Conservation (phyloP, 2,113 vertebrate genomes). For the Myotis davidii region DNA sequence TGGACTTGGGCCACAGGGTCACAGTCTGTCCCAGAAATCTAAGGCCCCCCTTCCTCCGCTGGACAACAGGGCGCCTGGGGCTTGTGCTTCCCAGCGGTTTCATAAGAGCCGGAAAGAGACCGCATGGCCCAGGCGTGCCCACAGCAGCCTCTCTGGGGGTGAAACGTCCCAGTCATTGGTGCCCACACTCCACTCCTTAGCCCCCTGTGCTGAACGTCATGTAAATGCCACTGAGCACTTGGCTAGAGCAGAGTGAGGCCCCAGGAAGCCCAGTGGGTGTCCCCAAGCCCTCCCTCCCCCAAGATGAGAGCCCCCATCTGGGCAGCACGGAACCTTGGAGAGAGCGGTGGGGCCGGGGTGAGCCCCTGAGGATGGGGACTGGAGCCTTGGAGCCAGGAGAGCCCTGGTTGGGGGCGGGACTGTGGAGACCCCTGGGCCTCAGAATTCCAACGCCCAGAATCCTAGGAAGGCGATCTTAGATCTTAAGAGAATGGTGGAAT, state of each 20-base stretch:
- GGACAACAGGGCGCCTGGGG: too few relatives aligned
- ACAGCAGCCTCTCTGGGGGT: fast-evolving
- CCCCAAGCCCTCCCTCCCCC: too few relatives aligned
- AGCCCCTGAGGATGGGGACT: too few relatives aligned
- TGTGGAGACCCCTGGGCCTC: neutral
- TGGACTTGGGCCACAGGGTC: neutral
- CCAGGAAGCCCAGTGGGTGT: fast-evolving
- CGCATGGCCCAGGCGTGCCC: too few relatives aligned
- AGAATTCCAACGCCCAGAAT: neutral
- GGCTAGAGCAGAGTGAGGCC: neutral
- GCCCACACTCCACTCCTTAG: neutral
- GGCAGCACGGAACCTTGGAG: neutral
- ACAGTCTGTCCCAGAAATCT: neutral
- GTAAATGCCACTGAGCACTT: neutral
- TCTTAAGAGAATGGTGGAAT: neutral
- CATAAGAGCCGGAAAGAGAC: neutral
- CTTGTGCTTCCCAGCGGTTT: neutral
- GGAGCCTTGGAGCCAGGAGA: neutral
- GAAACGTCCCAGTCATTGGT: neutral
- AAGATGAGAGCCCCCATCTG: neutral
- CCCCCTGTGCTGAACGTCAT: too few relatives aligned
- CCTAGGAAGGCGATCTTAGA: neutral
- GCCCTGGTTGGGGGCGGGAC: neutral
- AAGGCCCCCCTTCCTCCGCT: fast-evolving
- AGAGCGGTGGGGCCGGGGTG: neutral